Base-by-base conservation (phyloP, 1,140 invertebrate genomes). In the Periplaneta americana region DNA sequence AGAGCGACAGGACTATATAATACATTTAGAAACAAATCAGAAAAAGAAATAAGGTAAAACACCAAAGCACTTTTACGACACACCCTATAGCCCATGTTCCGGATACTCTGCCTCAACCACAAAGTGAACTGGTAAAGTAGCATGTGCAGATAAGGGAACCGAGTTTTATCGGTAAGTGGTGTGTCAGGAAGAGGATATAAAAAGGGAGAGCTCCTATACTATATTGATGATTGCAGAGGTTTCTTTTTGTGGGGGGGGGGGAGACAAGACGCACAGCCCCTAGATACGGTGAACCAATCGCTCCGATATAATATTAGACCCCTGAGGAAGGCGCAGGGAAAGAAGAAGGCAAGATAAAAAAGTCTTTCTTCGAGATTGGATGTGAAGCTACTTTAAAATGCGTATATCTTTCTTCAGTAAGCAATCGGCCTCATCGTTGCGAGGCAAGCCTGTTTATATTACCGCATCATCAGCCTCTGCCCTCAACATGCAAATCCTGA, bases 211-310 rank as follows among this genome's bases (percentile, higher is more conserved):
- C 22, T 5, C 22, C 48, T 28, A 28, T 28, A n/a, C n/a, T 66
- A 34, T 77, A 77, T 77, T 77, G 75, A 77, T 77, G 75, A 77
- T 77, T 77, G 75, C 75, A 36, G 75, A 77, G 75, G 75, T 22
- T 77, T 77, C 35, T 66, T 66, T 66, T 22, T 28, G 48, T 22
- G 48, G 28, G 48, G 48, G 48, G 48, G 48, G 28, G 48, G 48
- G 48, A 66, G 48, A 66, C 48, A 66, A 66, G 48, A 66, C 48
- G 28, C 48, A 28, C 48, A n/a, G 48, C 48, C 48, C 9, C 13
- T n/a, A 66, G 48, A 28, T 31, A 77, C 75, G 32, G 75, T 3
- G 33, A 77, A 77, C 75, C 75, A 36, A 77, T 77, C 31, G 75
- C 22, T 28, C 33, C 75, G n/a, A 77, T 77, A 77, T 77, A 77